Percentiles rank a stretch among this genome's conserved stretches.
Evolutionary conservation across 2,888 invertebrate species (phyloP).

Genomic region (Vannuccia rotundouncinata): DNA sequence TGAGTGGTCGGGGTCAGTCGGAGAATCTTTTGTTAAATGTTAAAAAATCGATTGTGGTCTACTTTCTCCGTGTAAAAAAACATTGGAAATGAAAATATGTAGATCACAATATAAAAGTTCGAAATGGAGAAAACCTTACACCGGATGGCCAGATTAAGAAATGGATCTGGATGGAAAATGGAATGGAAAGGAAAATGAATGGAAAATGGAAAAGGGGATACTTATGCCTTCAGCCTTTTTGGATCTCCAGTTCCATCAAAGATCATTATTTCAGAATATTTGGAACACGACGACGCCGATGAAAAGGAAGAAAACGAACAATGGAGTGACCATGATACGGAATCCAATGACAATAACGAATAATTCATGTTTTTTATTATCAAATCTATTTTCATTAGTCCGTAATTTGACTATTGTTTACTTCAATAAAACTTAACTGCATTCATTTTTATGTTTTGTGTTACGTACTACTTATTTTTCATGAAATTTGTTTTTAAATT

Average conservation of each 20-base stretch:
- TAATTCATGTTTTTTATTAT: constrained; percentile 15
- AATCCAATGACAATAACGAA: constrained; percentile 3
- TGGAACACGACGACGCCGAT: background rate
- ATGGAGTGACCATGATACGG: constrained; percentile 18
- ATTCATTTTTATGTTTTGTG: background rate
- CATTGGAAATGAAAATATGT: constrained; percentile 15
- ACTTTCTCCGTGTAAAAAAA: background rate
- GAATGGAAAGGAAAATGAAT: background rate
- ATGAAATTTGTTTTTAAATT: background rate
- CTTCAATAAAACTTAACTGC: background rate
- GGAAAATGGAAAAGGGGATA: background rate
- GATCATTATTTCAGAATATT: constrained; percentile 12
- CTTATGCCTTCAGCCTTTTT: background rate
- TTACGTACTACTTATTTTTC: background rate
- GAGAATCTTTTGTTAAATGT: background rate
- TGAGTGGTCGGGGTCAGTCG: constrained; percentile 6
- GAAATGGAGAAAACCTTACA: constrained; percentile 1
- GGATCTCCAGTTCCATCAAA: constrained; percentile 2
- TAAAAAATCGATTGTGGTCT: constrained; percentile 14
- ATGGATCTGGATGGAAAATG: background rate
- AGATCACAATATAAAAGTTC: background rate
- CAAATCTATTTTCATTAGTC: background rate
- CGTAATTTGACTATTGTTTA: constrained; percentile 21
- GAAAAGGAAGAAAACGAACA: constrained; percentile 10
- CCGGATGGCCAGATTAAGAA: constrained; percentile 11